Conservation (phyloP, 2,888 invertebrate genomes). For the Oxycera nigricornis region DNA sequence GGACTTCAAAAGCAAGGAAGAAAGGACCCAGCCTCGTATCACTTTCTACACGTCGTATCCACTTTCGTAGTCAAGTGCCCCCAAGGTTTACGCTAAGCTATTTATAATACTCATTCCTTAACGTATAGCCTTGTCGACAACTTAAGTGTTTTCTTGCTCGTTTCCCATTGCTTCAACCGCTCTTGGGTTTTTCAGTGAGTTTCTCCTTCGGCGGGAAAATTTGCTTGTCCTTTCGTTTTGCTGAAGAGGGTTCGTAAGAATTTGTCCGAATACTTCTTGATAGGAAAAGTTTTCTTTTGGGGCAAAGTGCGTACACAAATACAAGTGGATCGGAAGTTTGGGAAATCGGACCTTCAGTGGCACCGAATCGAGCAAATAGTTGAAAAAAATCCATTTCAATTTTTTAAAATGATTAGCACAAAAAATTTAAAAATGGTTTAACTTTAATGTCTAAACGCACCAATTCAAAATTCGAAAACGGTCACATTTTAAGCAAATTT, state of each 20-base stretch:
- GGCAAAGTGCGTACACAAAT: background rate
- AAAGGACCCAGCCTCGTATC: background rate
- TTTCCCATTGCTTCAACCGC: background rate
- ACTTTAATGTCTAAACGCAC: too few relatives aligned
- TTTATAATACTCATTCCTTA: constrained; percentile 29
- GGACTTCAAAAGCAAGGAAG: background rate
- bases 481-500: too few relatives aligned
- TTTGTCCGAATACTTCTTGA: constrained; percentile 15
- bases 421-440: too few relatives aligned
- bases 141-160: constrained; percentile 34
- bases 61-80: constrained; percentile 4
- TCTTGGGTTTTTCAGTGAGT: background rate
- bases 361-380: too few relatives aligned
- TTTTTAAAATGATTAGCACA: too few relatives aligned
- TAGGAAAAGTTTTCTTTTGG: constrained; percentile 3
- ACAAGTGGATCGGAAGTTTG: background rate
- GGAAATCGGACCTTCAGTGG: too few relatives aligned
- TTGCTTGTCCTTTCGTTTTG: background rate
- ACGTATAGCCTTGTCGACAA: constrained; percentile 27
- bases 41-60: background rate
- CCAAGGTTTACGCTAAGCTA: constrained; percentile 20
- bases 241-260: background rate
- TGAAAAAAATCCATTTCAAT: too few relatives aligned
- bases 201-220: background rate
- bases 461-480: too few relatives aligned